These are phyloP conservation scores for Pteropus alecto DNA, from an alignment of 2,113 vertebrate genomes.

Conservation along the genomic window DNA sequence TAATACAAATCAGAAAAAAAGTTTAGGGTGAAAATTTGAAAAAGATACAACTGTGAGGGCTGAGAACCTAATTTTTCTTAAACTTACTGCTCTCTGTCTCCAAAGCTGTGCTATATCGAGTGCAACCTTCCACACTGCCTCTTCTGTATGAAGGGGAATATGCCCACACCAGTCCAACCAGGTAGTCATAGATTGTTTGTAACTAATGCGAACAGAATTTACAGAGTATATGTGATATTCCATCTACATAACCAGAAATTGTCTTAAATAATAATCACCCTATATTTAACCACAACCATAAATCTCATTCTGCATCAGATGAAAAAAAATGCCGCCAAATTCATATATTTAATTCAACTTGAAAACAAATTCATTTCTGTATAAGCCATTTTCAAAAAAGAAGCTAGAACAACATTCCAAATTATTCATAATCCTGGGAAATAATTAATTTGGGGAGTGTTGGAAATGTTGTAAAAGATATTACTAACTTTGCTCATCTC, in stretches of 20 bases:
- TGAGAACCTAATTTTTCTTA: background rate
- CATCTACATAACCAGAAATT: conserved; percentile 31
- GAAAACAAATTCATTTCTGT: background rate
- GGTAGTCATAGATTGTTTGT: background rate
- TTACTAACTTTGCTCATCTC: conserved; percentile 42
- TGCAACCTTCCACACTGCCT: background rate
- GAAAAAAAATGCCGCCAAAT: conserved; percentile 24
- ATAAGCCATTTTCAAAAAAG: conserved; percentile 29
- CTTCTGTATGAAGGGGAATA: background rate
- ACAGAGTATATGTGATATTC: background rate
- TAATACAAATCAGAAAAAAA: conserved; percentile 23
- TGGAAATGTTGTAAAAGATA: conserved; percentile 27
- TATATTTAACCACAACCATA: conserved; percentile 24
- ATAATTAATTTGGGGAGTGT: conserved; percentile 3
- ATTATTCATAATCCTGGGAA: conserved; percentile 2
- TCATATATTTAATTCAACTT: conserved; percentile 47
- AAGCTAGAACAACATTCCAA: background rate
- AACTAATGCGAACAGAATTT: conserved; percentile 19
- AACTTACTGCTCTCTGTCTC: background rate
- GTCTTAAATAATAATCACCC: background rate
- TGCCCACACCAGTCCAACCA: background rate
- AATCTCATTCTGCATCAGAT: conserved; percentile 14
- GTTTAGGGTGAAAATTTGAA: background rate
- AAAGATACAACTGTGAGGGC: background rate
- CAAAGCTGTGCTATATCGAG: background rate